Evolutionary conservation across 2,888 invertebrate species (phyloP), one percentile per base, ranked within the genome.

Genomic region (Acleris literana): DNA sequence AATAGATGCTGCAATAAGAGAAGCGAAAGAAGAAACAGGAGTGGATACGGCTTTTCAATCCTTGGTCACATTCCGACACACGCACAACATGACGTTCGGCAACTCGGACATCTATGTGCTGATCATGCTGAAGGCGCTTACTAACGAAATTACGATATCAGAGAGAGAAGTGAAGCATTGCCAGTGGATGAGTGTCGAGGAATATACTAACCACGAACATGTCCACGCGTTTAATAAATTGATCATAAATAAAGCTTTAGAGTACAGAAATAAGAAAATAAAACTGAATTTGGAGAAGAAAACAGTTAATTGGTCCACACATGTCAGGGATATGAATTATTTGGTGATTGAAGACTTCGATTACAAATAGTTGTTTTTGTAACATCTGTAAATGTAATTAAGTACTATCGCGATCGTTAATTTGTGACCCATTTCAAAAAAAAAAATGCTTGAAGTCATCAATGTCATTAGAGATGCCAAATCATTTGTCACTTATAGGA

Each of bases 21-120:
- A 99, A 90, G 97, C 98, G 0, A 91, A 94, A 57, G 99, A 99
- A 90, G 99, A 99, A 90, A 99, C 99, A 0, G 97, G 97, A 52
- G 93, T 99, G 44, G 85, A 94, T 52, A 93, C 96, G 0, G 92
- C 94, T 72, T 98, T 98, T 81, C 90, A 94, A 64, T 96, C 96
- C 1, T 81, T 98, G 7, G 84, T 98, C 17, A 94, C 95, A 53
- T 94, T 97, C 70, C 93, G 98, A 66, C 98, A 98, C 78, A 93
- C 95, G 16, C 97, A 97, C 80, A 90, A 94, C 62, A 95, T 95
- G 77, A 94, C 94, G 83, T 98, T 95, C 82, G 95, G 94, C 1
- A 97, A 97, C 84, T 97, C 97, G 0, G 98, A 98, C 82, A 94
- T 98, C 58, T 98, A 98, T 80, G 92, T 96, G 55, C 93, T 98